Evolutionary conservation across 1,140 invertebrate genomes (phyloP), one percentile per base, ranked within the genome.

Genomic region (Anoplolepis gracilipes): DNA sequence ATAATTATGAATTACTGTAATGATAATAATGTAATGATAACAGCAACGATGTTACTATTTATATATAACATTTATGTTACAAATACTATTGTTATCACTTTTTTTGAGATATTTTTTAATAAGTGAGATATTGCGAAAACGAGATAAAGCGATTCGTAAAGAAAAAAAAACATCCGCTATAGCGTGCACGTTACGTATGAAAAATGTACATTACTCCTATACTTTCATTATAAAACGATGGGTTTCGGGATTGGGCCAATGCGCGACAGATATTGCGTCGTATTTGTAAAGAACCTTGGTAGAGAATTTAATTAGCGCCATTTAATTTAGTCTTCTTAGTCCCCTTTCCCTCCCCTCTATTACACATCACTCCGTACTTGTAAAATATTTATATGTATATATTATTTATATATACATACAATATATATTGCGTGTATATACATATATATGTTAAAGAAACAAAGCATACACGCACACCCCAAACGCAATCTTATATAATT

Each of bases 381-480:
- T 91, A 91, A 91, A 85, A 91, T 91, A 91, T 90, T 91, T 91
- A 87, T 90, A 88, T 84, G 81, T 72, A 72, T 85, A 90, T 86
- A 86, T 78, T 79, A 67, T 84, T 86, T 85, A 73, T 86, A 70
- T 76, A 67, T 33, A 79, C 46, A 77, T 25, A 61, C 33, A 28
- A 64, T 77, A 85, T 49, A 57, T 86, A 76, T 85, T 73, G 70
- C 84, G 72, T 42, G 65, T 75, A 82, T 87, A 88, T 90, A 85
- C 22, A 85, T 42, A 65, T 62, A 76, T 61, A 49, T 42, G 25
- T 76, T 30, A 33, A 76, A 25, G 42, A 79, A 19, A 36, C 36
- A 19, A 75, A 61, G 10, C 57, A 89, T 70, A 89, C 55, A 88
- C 65, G 86, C 78, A 62, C 70, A 76, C 82, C 67, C 69, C n/a